These are phyloP conservation scores for Tursiops truncatus DNA, from an alignment of 2,113 vertebrate species.

Conservation along the genomic window DNA sequence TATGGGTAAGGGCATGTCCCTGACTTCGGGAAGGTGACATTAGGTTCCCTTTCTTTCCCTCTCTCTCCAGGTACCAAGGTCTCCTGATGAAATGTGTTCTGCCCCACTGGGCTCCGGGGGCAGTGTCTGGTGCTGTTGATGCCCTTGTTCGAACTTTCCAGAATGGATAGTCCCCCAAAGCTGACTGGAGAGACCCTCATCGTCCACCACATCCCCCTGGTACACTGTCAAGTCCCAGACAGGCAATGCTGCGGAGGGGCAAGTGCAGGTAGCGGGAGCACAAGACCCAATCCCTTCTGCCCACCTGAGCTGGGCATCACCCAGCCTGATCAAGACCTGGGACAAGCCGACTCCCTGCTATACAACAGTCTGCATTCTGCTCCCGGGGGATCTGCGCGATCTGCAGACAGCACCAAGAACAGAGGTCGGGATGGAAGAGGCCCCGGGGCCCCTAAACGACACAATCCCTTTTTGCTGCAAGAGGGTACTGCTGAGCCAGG, in stretches of 20 bases:
- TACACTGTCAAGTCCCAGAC: constrained; percentile 96
- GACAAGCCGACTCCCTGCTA: constrained; percentile 92
- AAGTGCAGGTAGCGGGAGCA: constrained; percentile 74
- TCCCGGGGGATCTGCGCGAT: constrained; percentile 77
- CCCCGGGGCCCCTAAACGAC: constrained; percentile 78
- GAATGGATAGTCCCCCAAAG: constrained; percentile 95
- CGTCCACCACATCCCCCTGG: constrained; percentile 97
- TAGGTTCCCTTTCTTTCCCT: constrained; percentile 79
- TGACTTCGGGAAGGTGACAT: constrained; percentile 74
- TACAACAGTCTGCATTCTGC: constrained; percentile 92
- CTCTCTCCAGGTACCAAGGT: constrained; percentile 83
- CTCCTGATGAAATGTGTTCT: constrained; percentile 79
- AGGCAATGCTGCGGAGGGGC: constrained; percentile 84
- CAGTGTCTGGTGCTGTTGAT: constrained; percentile 80
- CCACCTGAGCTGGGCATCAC: constrained; percentile 89
- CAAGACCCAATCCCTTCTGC: constrained; percentile 91
- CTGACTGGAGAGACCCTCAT: constrained; percentile 96
- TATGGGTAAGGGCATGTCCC: constrained; percentile 20
- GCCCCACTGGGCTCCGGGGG: constrained; percentile 77
- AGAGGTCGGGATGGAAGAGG: constrained; percentile 80
- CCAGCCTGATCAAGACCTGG: constrained; percentile 90
- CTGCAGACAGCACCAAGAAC: constrained; percentile 71
- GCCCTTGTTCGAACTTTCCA: constrained; percentile 80
- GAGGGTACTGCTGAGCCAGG: constrained; percentile 82
- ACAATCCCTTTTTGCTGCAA: constrained; percentile 94